phyloP scores from a whole-genome alignment of 1,140 invertebrate species.

The Caenorhabditis brenneri region DNA sequence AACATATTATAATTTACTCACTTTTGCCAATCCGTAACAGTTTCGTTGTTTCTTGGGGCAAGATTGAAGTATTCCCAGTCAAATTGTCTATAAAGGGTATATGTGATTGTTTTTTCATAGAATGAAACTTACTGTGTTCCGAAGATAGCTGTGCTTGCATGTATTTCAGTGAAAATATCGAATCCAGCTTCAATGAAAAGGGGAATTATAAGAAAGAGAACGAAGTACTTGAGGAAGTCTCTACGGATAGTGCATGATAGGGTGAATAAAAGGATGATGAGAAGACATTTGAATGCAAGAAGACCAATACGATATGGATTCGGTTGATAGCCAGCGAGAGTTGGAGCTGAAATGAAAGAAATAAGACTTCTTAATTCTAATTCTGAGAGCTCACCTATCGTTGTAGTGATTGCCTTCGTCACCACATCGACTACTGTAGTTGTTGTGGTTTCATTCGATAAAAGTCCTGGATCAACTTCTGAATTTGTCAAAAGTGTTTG shows the following conservation, averaged over 20 bases:
- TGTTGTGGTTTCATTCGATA: neutral
- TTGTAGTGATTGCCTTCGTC: neutral
- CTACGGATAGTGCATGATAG: constrained; percentile 4
- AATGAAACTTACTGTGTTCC: neutral
- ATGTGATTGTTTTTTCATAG: neutral
- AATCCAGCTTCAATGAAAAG: constrained; percentile 43
- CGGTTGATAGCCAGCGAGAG: neutral
- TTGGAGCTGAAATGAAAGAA: neutral
- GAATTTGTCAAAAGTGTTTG: constrained; percentile 15
- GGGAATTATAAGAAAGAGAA: constrained; percentile 25
- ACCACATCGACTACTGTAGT: neutral
- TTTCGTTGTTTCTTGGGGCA: neutral
- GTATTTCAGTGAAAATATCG: constrained; percentile 42
- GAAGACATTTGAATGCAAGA: constrained; percentile 33
- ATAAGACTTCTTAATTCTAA: neutral
- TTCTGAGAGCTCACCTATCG: neutral
- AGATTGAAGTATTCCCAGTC: constrained; percentile 20
- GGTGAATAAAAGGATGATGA: constrained; percentile 34
- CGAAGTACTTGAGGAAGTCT: constrained; percentile 41
- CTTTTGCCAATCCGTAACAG: constrained; percentile 16
- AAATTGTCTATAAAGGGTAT: neutral
- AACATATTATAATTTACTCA: neutral
- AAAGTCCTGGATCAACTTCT: constrained; percentile 13
- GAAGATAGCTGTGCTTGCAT: neutral
- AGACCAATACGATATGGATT: constrained; percentile 22